Base-by-base conservation (phyloP, 2,113 vertebrate species). In the Cepphus grylle region DNA sequence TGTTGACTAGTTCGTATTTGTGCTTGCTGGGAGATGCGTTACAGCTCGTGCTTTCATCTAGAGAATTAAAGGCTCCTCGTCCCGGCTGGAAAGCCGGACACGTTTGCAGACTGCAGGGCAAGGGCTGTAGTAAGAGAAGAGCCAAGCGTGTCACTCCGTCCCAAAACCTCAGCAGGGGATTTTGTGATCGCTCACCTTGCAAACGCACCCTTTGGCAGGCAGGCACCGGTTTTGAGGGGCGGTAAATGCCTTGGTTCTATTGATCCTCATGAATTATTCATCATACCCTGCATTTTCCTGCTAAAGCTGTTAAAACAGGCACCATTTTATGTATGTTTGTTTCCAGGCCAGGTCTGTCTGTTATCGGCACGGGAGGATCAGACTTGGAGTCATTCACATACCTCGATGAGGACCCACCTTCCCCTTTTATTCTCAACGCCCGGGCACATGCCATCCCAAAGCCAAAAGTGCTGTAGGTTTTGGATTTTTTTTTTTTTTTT, bases 41-140 rank as follows among this genome's bases (percentile, higher is more conserved):
- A 65, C 30, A 93, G 91, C 78, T 85, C 3, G 8, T 40, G 92
- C 92, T 96, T 95, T 94, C 91, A 94, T 94, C 87, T 80, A 79
- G 29, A 53, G 93, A 94, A 92, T 85, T 76, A 87, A 85, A 89
- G 91, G 81, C 81, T 96, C 52, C 95, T 72, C 14, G 1, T 59
- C 66, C 92, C 38, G 70, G 70, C 90, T 93, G 89, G 26, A 12
- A 43, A 92, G 83, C 81, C 0, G 17, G 93, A 73, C 0, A 3
- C 7, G 55, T 86, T 53, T 70, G 80, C 80, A 95, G 80, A 40
- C 81, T 47, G 83, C 14, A 1, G 47, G 72, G 27, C 7, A 53
- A 66, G 38, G 67, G 86, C 61, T 89, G 56, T 2, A 76, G 73
- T 1, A 40, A 66, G n/a, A 14, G 0, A 4, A 55, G 55, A 81